Percentiles rank a stretch among this genome's conserved stretches.
phyloP scores from a whole-genome alignment of 2,113 vertebrate genomes.

The Proterorhinus semilunaris region DNA sequence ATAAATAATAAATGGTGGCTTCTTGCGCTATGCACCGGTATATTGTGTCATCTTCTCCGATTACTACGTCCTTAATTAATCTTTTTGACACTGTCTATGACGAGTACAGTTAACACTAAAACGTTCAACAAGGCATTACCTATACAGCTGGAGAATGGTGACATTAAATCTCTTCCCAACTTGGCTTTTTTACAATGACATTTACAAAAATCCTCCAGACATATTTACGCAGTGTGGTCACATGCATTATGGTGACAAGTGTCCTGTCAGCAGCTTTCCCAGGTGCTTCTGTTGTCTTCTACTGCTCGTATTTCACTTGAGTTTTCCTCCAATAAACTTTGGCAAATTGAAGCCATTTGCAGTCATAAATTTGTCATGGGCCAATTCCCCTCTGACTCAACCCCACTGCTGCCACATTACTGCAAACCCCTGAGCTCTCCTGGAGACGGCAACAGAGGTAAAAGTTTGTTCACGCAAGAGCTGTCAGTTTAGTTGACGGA shows the following conservation, averaged over 20 bases:
- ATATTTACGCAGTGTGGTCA: neutral
- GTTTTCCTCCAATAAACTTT: constrained; percentile 25
- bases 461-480: constrained; percentile 21
- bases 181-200: neutral
- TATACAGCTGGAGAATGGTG: neutral
- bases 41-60: neutral
- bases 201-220: neutral
- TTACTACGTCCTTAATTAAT: neutral
- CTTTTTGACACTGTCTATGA: neutral
- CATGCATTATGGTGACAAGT: constrained; percentile 6
- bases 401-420: constrained; percentile 40
- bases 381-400: constrained; percentile 41
- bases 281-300: constrained; percentile 21
- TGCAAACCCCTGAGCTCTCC: constrained; percentile 57
- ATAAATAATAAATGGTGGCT: too few species aligned
- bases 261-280: constrained; percentile 18
- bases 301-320: constrained; percentile 18
- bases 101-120: neutral
- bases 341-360: constrained; percentile 42
- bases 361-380: constrained; percentile 49
- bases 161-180: neutral
- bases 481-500: constrained; percentile 49
- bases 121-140: neutral
- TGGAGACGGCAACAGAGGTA: constrained; percentile 17
- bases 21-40: too few species aligned